Percentiles rank a stretch among this genome's conserved stretches.
Conservation (phyloP, 35 echinoderm and acorn worm genomes). For the Patiria miniata region DNA sequence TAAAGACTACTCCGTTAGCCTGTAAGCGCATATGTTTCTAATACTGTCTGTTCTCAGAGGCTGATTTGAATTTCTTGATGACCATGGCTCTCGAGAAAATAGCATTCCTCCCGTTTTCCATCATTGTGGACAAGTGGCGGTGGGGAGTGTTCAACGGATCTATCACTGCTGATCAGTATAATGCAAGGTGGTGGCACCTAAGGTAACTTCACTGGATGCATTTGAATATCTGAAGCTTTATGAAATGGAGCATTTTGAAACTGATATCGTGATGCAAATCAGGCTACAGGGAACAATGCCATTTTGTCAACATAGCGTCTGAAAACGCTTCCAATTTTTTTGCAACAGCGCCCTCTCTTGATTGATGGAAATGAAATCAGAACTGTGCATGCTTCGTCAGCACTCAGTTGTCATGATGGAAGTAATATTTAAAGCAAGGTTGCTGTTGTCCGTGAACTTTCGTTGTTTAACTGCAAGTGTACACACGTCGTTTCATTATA, state of each 20-base stretch:
- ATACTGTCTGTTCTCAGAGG: constrained; percentile 19
- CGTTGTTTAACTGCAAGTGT: too few species aligned
- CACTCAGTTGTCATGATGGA: too few species aligned
- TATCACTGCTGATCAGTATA: constrained; percentile 45
- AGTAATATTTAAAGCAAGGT: too few species aligned
- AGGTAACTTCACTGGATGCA: constrained; percentile 23
- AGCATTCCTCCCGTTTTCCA: constrained; percentile 37
- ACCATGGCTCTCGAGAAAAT: constrained; percentile 49
- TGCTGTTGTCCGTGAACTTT: too few species aligned
- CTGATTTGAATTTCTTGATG: constrained; percentile 48
- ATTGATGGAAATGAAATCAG: too few species aligned
- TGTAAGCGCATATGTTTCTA: background rate
- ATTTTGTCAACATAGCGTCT: too few species aligned
- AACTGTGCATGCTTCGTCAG: too few species aligned
- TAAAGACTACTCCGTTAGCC: too few species aligned
- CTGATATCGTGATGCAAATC: background rate
- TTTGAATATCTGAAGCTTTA: background rate
- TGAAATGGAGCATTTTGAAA: background rate
- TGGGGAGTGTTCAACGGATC: constrained; percentile 63
- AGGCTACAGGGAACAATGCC: background rate
- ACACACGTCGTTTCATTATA: too few species aligned
- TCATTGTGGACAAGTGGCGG: constrained; percentile 48
- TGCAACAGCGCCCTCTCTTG: too few species aligned
- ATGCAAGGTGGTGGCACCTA: constrained; percentile 55
- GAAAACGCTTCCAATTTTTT: too few species aligned